Evolutionary conservation across 1,140 invertebrate species (phyloP).

Genomic region (Trialeurodes vaporariorum): DNA sequence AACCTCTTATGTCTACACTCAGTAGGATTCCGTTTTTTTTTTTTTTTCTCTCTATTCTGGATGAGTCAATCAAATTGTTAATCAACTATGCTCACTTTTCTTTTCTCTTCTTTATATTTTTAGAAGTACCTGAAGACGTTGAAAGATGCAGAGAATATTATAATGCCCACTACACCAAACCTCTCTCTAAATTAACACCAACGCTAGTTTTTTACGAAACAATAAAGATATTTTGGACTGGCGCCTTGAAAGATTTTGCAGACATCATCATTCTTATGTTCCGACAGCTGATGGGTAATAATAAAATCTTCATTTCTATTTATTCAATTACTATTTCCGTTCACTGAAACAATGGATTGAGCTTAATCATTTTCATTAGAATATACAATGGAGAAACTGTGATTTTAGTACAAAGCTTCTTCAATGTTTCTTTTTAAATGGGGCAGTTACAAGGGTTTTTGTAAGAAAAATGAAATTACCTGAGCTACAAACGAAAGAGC

Average conservation of each 20-base stretch:
- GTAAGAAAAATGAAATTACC: no score
- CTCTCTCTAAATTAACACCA: neutral
- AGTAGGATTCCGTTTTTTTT: neutral
- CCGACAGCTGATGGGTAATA: neutral
- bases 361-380: no score
- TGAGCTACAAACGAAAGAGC: no score
- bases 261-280: neutral
- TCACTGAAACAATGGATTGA: no score
- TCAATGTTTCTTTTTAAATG: no score
- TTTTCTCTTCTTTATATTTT: neutral
- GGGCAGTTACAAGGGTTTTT: no score
- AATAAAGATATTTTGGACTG: neutral
- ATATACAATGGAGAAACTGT: no score
- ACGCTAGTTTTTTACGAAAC: neutral
- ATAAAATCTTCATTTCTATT: no score
- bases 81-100: no score
- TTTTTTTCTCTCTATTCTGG: neutral
- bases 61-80: neutral
- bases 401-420: no score
- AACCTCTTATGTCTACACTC: neutral
- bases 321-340: no score
- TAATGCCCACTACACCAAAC: neutral
- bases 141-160: neutral
- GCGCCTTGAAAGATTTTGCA: neutral
- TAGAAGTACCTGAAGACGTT: neutral